Evolutionary conservation across 2,888 invertebrate species (phyloP), one percentile per base, ranked within the genome.

Genomic region (Brachypalpus laphriformis): DNA sequence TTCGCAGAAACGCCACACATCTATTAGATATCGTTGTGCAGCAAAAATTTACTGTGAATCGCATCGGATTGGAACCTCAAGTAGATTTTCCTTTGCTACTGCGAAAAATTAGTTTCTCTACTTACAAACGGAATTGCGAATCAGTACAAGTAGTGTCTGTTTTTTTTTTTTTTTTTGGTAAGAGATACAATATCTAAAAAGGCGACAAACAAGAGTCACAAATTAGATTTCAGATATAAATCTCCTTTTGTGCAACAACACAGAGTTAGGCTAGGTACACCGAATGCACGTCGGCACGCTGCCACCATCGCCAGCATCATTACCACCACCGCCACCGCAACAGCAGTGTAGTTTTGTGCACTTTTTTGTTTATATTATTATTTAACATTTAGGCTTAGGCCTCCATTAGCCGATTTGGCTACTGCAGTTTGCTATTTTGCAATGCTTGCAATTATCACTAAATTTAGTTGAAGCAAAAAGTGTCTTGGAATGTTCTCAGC

Each of bases 141-240:
- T 61, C 61, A 42, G 51, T 49, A 51, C 71, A 61, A 18, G 59
- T 14, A 45, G 54, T 42, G 47, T 51, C 18, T 66, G 28, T 71
- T 66, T 66, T 82, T 40, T 18, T 40, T 59, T 34, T 9, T 22
- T 54, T 77, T 83, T 83, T 78, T 18, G 81, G 75, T 34, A 51
- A 81, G 51, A 86, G 85, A 86, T 86, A 86, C 81, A 77, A 77
- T 86, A 86, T 86, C 86, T 86, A 31, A 81, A 86, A 82, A 86
- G 82, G 86, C 86, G 86, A 86, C 82, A 86, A 86, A 86, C 86
- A 86, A 77, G 76, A 86, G 82, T 86, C 86, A 86, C 86, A 86
- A 86, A 86, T 86, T 86, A 86, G 86, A 82, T 82, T 82, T 77
- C 16, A 76, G 86, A 86, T 86, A 86, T 86, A 86, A 86, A 86